phyloP scores from a whole-genome alignment of 2,888 invertebrate genomes.

The Endomychus coccineus region DNA sequence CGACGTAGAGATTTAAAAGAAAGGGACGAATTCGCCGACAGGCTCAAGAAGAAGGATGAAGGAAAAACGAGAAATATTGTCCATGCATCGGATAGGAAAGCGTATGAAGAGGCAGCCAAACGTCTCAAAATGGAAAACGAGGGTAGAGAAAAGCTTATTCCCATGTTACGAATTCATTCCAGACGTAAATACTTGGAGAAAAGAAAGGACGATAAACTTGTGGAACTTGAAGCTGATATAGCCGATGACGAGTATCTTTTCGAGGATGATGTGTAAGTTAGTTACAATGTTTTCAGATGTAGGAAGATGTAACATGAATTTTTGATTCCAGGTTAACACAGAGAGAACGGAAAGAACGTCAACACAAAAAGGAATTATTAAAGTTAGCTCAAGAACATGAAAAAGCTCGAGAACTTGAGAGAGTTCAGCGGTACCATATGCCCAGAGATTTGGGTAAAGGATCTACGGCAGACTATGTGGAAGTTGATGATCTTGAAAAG shows the following conservation, averaged over 20 bases:
- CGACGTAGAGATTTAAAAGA: conserved; percentile 80
- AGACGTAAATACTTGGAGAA: conserved; percentile 91
- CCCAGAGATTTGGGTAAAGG: conserved; percentile 79
- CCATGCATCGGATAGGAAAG: conserved; percentile 58
- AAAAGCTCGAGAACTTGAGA: conserved; percentile 85
- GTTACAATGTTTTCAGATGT: neutral
- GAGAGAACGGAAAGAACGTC: conserved; percentile 73
- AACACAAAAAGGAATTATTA: conserved; percentile 85
- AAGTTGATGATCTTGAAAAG: conserved; percentile 80
- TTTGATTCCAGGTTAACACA: conserved; percentile 65
- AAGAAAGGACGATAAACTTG: conserved; percentile 91
- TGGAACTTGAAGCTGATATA: conserved; percentile 91
- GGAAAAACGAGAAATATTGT: conserved; percentile 75
- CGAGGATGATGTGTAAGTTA: conserved; percentile 72
- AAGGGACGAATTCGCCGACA: conserved; percentile 87
- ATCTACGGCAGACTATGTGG: conserved; percentile 65
- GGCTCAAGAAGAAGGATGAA: conserved; percentile 85
- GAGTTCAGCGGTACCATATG: conserved; percentile 90
- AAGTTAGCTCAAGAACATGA: conserved; percentile 93
- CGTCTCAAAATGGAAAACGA: conserved; percentile 81
- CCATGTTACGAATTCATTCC: conserved; percentile 83
- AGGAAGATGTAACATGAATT: neutral
- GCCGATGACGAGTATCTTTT: conserved; percentile 94
- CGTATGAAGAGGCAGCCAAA: conserved; percentile 84
- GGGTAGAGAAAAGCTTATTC: conserved; percentile 78